Conservation (phyloP, 2,797 vertebrate genomes). For the Rhynchonycteris naso region DNA sequence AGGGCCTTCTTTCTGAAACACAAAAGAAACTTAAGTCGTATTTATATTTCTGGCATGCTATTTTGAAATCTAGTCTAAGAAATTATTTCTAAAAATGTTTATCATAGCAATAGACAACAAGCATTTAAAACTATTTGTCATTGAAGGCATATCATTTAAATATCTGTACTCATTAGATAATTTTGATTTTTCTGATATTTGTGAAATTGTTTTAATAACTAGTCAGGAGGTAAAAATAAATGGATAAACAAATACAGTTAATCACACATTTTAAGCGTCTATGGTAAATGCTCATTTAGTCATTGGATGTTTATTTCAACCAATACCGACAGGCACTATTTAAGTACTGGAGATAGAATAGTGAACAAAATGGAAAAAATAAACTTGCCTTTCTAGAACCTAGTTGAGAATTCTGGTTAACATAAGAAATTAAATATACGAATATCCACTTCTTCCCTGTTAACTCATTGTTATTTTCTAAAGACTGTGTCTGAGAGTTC, state of each 20-base stretch:
- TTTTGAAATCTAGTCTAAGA: slow-evolving; percentile 32
- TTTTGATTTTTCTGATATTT: not conserved
- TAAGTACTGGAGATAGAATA: not conserved
- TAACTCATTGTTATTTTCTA: slow-evolving; percentile 71
- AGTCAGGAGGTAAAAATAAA: not conserved
- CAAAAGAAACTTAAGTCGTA: not conserved
- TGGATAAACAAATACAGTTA: not conserved
- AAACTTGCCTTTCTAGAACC: accelerated
- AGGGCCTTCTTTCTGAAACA: not conserved
- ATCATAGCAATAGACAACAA: not conserved
- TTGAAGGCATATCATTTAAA: not conserved
- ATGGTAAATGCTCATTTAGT: not conserved
- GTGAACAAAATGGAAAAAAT: not conserved
- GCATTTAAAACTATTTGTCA: not conserved
- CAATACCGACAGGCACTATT: not conserved
- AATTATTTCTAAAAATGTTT: slow-evolving; percentile 15
- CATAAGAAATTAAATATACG: not conserved
- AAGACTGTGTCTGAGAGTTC: slow-evolving; percentile 86
- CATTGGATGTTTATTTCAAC: not conserved
- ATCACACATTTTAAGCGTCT: not conserved
- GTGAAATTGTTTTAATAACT: not conserved
- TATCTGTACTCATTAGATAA: not conserved
- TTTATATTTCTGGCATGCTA: not conserved
- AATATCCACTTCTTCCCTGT: accelerated
- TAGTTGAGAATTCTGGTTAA: not conserved